A percentile compares a stretch with the other conserved stretches of the same genome.
Conservation (phyloP, 2,888 invertebrate species). For the Aporophyla nigra region DNA sequence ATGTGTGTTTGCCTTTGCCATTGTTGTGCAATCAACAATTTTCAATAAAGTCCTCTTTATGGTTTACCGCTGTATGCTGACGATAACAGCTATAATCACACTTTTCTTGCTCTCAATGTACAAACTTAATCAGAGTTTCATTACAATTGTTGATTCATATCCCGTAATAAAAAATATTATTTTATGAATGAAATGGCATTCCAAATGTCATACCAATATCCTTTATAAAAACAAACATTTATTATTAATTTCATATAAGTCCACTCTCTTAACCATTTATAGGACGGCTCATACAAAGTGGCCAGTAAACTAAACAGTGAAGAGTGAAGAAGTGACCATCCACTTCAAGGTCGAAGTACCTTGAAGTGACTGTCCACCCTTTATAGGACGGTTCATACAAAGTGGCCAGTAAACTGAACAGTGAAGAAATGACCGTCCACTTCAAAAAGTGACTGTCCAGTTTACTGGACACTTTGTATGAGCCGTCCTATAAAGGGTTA, state of each 20-base stretch:
- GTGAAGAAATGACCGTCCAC: too few relatives aligned
- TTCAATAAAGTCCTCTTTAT: constrained; percentile 88
- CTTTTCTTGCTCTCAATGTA: constrained; percentile 72
- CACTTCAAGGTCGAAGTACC: too few relatives aligned
- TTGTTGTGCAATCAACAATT: constrained; percentile 89
- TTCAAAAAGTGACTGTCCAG: too few relatives aligned
- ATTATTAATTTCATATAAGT: neutral
- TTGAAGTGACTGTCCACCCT: too few relatives aligned
- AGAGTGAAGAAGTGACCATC: too few relatives aligned
- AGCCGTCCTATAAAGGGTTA: too few relatives aligned
- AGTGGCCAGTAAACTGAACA: too few relatives aligned
- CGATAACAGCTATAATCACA: constrained; percentile 79
- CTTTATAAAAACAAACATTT: neutral
- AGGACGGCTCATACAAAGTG: too few relatives aligned
- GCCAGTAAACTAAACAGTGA: too few relatives aligned
- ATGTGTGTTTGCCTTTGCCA: constrained; percentile 82
- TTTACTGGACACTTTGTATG: too few relatives aligned
- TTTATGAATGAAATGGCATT: constrained; percentile 38
- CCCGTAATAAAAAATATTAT: constrained; percentile 68
- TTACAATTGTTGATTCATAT: constrained; percentile 82
- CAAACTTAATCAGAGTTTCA: constrained; percentile 83
- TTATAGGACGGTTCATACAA: too few relatives aligned
- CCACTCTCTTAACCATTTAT: too few relatives aligned
- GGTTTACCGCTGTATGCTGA: constrained; percentile 79
- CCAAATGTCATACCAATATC: constrained; percentile 8